Conservation (phyloP, 2,888 invertebrate species). For the Thera britannica region DNA sequence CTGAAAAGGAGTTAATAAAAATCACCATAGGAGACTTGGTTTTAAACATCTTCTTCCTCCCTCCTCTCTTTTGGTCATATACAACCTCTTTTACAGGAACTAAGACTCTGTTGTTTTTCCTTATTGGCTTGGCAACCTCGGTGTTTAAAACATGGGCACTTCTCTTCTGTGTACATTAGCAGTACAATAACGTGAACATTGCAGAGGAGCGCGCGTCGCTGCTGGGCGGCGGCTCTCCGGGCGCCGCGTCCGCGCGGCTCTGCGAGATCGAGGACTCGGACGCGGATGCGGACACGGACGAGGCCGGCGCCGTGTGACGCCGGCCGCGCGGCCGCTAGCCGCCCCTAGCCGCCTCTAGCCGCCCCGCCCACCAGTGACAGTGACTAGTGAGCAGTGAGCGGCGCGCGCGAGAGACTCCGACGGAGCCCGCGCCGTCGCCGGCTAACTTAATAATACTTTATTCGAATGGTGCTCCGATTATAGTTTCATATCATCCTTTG, state of each 20-base stretch:
- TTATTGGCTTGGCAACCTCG: too few relatives aligned
- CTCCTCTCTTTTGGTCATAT: too few relatives aligned
- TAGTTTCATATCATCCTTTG: slow-evolving; percentile 81
- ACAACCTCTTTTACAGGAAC: too few relatives aligned
- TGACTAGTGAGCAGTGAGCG: background rate
- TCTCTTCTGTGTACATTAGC: too few relatives aligned
- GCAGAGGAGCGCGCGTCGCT: slow-evolving; percentile 90
- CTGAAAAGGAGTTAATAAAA: too few relatives aligned
- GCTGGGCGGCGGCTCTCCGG: slow-evolving; percentile 89
- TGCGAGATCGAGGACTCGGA: slow-evolving; percentile 97
- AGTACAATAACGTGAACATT: background rate
- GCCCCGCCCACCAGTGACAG: slow-evolving; percentile 46
- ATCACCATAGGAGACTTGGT: too few relatives aligned
- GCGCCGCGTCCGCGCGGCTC: slow-evolving; percentile 93
- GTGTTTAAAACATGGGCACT: too few relatives aligned
- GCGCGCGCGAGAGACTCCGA: slow-evolving; percentile 7
- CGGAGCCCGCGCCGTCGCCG: slow-evolving; percentile 9
- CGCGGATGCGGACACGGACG: slow-evolving; percentile 78
- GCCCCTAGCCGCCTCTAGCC: too few relatives aligned
- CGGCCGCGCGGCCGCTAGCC: slow-evolving; percentile 25
- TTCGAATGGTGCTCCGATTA: slow-evolving; percentile 78
- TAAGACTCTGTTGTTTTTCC: too few relatives aligned
- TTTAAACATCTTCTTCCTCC: too few relatives aligned
- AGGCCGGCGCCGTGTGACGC: slow-evolving; percentile 7
- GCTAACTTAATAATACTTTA: slow-evolving; percentile 34